A percentile compares a stretch with the other conserved stretches of the same genome.
Evolutionary conservation across 2,888 invertebrate species (phyloP).

Genomic region (Drosophila setosimentum): DNA sequence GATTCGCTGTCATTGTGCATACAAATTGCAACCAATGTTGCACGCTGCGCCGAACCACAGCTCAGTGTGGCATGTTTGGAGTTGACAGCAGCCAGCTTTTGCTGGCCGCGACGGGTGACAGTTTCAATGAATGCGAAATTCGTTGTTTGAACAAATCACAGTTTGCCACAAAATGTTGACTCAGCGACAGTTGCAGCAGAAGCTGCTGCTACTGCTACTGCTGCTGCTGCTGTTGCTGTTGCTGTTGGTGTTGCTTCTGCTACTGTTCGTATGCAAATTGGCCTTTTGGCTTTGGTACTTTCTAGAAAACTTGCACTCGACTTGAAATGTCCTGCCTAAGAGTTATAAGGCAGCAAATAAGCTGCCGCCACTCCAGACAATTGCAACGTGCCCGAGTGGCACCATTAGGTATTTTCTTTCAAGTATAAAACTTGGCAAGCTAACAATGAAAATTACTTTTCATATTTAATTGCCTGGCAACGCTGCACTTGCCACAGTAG

Average conservation of each 20-base stretch:
- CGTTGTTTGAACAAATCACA: conserved; percentile 47
- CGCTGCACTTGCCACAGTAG: background rate
- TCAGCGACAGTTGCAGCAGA: conserved; percentile 23
- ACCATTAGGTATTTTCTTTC: conserved; percentile 8
- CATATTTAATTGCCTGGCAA: conserved; percentile 70
- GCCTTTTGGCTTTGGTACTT: conserved; percentile 34
- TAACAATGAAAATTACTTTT: conserved; percentile 72
- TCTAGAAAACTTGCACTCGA: background rate
- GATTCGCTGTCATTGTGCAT: conserved; percentile 48
- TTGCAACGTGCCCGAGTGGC: conserved; percentile 34
- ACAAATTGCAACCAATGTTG: conserved; percentile 62
- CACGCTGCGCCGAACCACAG: conserved; percentile 22
- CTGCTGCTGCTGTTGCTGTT: conserved; percentile 2
- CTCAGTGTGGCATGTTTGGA: conserved; percentile 14
- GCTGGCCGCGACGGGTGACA: conserved; percentile 45
- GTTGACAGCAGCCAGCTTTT: conserved; percentile 23
- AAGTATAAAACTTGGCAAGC: conserved; percentile 31
- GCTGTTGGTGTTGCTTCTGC: conserved; percentile 1
- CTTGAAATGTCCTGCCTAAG: background rate
- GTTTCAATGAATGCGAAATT: conserved; percentile 69
- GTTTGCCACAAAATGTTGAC: conserved; percentile 49
- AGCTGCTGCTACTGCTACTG: background rate
- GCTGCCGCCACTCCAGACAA: conserved; percentile 22
- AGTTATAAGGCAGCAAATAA: conserved; percentile 42
- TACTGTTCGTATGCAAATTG: conserved; percentile 49